Base-by-base conservation (phyloP, 2,888 invertebrate genomes). In the Xestobium rufovillosum region DNA sequence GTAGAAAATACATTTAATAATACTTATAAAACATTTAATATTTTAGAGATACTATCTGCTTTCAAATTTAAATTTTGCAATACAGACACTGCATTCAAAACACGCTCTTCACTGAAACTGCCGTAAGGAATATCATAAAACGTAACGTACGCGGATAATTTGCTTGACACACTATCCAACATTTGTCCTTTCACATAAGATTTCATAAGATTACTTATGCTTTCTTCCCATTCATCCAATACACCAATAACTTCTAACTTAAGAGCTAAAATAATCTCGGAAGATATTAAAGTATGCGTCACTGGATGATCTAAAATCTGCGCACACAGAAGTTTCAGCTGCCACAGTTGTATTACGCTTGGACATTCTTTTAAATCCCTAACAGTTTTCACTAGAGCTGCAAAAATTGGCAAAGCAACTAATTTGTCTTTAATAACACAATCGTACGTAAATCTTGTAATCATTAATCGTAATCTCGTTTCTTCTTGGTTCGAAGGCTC, bases 381-480 rank as follows among this genome's bases (percentile, higher is more conserved):
- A 33, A 62, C 48, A 26, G 51, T 49, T 60, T 80, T 78, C 43
- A 80, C 63, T 41, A 82, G 69, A 1, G 76, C 73, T 2, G 83
- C 69, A 73, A 85, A 83, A 31, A 82, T 71, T 1, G 84, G 80
- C 45, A 89, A 61, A 11, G 83, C 75, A 54, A 80, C 79, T 51
- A 87, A 66, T 53, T 85, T 83, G 61, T 90, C 89, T 52, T 79
- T 78, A 2, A 83, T 77, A 0, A 87, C 78, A 35, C 87, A 87
- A 58, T 88, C 86, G 53, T 86, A 85, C 3, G 84, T 78, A 12
- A 83, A 70, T 61, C 78, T 73, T 28, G 76, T 74, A 32, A 85
- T 61, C 3, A 72, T 68, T 50, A 81, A 79, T 34, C 73, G 67
- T 38, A 77, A 69, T 36, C 69, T 67, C 8, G 52, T 42, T 52